Base-by-base conservation (phyloP, 1,140 invertebrate species). In the Papilio aristodemus region DNA sequence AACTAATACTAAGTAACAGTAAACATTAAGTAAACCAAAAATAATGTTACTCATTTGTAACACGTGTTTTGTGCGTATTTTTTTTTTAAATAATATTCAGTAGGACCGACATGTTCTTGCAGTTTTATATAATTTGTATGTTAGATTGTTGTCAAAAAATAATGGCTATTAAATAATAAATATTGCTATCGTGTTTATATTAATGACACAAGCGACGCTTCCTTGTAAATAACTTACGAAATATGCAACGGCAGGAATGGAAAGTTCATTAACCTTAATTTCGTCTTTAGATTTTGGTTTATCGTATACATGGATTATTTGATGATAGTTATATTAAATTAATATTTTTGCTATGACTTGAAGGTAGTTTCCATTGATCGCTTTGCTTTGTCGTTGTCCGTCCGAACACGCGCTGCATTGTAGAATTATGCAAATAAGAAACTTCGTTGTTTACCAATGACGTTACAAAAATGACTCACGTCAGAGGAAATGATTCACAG, bases 401-500 rank as follows among this genome's bases (percentile, higher is more conserved):
- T 17, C 22, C 19, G 19, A 54, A 54, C 46, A 54, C 46, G 11
- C 46, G 46, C 22, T 25, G 46, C 19, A 54, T 54, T 54, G 32
- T 62, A 4, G 27, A 62, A 39, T 62, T 62, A 38, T 62, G 59
- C 27, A 62, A 62, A 62, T 38, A 36, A 38, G 7, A 62, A 62
- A 62, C n/a, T 14, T 62, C 59, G 14, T 19, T 54, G 46, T 62
- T 62, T 62, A 62, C 27, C 8, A 37, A 62, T 38, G 59, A 62
- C 10, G 32, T 62, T 62, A 37, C 59, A 62, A 62, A 62, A 62
- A 38, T 62, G 32, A 62, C 27, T 62, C 59, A 38, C 27, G 59
- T 36, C n/a, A 37, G 14, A 62, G 59, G 59, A 38, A 37, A 62
- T 62, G 36, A 62, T 37, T 62, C 59, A 62, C 32, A 38, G 36